phyloP scores from a whole-genome alignment of 2,888 invertebrate genomes.

The Ferdinandea cuprea region DNA sequence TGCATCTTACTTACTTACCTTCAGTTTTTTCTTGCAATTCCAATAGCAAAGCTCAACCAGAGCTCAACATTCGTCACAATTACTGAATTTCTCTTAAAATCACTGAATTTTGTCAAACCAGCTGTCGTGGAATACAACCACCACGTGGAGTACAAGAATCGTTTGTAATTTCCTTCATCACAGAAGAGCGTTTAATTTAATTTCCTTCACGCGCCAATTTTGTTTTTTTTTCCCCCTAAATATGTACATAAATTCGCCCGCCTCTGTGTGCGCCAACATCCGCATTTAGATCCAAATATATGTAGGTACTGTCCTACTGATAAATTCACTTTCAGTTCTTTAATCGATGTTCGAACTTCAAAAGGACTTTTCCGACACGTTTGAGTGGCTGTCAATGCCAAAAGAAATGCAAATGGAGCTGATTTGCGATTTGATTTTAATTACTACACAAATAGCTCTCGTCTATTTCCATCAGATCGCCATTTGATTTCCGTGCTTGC shows the following conservation, averaged over 20 bases:
- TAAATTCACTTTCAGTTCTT: slow-evolving; percentile 3
- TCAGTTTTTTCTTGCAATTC: too few species aligned
- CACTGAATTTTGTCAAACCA: too few species aligned
- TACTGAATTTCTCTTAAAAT: too few species aligned
- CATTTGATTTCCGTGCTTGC: neutral
- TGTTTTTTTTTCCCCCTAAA: slow-evolving; percentile 8
- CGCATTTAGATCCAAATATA: neutral
- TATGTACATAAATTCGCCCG: too few species aligned
- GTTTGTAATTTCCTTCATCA: neutral
- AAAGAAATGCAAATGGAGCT: neutral
- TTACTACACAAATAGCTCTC: neutral
- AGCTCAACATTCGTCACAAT: too few species aligned
- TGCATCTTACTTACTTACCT: too few species aligned
- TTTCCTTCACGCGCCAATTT: neutral
- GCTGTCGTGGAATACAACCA: too few species aligned
- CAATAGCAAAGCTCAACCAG: too few species aligned
- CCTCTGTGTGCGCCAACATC: too few species aligned
- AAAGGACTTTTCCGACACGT: neutral
- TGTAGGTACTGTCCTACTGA: neutral
- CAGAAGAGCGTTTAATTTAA: neutral
- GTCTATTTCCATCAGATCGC: neutral
- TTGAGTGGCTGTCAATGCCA: neutral
- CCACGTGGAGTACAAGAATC: too few species aligned
- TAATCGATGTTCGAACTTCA: slow-evolving; percentile 14
- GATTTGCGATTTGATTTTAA: slow-evolving; percentile 6